Conservation (phyloP, 2,113 vertebrate species). For the Anthoscopus minutus region DNA sequence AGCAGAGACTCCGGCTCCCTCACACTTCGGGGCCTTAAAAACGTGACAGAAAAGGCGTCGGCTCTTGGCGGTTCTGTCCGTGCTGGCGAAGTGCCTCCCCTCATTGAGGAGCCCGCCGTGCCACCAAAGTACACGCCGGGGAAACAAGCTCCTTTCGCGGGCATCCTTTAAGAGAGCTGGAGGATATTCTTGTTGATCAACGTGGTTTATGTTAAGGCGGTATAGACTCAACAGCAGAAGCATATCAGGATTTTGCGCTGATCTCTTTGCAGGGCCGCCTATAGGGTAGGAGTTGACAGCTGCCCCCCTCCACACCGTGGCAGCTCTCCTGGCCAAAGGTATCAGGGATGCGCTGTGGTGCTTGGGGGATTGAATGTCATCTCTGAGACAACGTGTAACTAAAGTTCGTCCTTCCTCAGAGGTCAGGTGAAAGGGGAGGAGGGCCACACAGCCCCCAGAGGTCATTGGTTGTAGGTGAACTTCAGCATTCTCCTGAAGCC, state of each 20-base stretch:
- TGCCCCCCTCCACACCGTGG: rapidly evolving
- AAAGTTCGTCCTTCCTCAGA: neutral
- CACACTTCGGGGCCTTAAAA: rapidly evolving
- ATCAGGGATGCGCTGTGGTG: rapidly evolving
- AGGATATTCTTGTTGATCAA: neutral
- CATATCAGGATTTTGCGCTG: neutral
- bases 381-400: neutral
- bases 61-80: rapidly evolving
- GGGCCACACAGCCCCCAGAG: rapidly evolving
- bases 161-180: neutral
- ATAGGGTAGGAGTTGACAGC: neutral
- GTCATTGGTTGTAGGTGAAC: neutral
- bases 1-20: neutral
- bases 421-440: neutral
- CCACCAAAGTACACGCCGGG: rapidly evolving
- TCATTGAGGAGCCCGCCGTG: too few species aligned
- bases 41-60: rapidly evolving
- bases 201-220: neutral
- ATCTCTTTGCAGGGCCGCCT: neutral
- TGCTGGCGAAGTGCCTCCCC: rapidly evolving
- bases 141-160: rapidly evolving
- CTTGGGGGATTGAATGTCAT: neutral
- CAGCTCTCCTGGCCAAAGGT: rapidly evolving
- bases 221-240: neutral
- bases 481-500: neutral